These are phyloP conservation scores for Platycercus adscitus DNA, from an alignment of 2,113 vertebrate species.

Conservation along the genomic window DNA sequence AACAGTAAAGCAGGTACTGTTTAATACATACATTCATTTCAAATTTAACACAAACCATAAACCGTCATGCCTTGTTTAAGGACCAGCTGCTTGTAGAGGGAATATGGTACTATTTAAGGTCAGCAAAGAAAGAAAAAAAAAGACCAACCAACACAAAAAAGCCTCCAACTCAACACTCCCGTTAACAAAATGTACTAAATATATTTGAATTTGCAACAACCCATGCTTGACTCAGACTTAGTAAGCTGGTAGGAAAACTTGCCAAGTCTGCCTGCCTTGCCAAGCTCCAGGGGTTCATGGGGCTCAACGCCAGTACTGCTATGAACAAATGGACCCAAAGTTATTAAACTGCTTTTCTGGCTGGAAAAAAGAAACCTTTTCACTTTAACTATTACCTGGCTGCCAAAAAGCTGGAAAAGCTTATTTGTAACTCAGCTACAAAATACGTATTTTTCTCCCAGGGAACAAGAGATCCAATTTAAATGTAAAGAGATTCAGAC, in stretches of 20 bases:
- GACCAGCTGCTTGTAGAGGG: neutral
- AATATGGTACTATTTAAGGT: neutral
- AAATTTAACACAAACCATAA: neutral
- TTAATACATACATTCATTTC: neutral
- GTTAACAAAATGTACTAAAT: slow-evolving; percentile 62
- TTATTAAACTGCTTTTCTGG: slow-evolving; percentile 74
- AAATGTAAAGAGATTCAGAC: slow-evolving; percentile 21
- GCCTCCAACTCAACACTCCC: neutral
- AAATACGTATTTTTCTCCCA: neutral
- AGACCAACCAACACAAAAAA: neutral
- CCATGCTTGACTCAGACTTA: slow-evolving; percentile 45
- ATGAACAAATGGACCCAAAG: slow-evolving; percentile 67
- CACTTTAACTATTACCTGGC: slow-evolving; percentile 66
- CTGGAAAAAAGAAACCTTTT: slow-evolving; percentile 64
- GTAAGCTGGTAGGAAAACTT: slow-evolving; percentile 51
- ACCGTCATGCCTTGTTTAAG: neutral
- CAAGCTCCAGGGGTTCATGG: slow-evolving; percentile 76
- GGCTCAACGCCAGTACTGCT: slow-evolving; percentile 62
- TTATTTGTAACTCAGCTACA: slow-evolving; percentile 39
- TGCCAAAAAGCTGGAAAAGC: slow-evolving; percentile 66
- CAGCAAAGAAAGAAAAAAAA: neutral
- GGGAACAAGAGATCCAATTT: slow-evolving; percentile 13
- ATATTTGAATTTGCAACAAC: slow-evolving; percentile 36
- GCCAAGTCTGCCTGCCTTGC: slow-evolving; percentile 69
- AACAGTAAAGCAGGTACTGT: neutral